Percentiles rank a stretch among this genome's conserved stretches.
These are phyloP conservation scores for Heteractis magnifica DNA, from an alignment of 92 coral and sea anemone species.

Conservation along the genomic window DNA sequence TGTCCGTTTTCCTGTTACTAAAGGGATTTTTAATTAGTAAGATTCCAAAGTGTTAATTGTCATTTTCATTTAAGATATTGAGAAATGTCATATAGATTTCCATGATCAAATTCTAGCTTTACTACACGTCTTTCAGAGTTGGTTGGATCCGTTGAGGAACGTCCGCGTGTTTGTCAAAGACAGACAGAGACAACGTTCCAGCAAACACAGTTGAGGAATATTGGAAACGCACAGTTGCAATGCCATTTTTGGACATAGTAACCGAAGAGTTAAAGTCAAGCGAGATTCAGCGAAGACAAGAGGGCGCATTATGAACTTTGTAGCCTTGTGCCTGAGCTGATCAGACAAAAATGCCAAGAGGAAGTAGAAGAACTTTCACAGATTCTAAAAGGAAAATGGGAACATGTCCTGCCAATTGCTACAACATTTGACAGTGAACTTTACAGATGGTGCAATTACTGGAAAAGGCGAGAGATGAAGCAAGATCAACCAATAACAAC, in stretches of 20 bases:
- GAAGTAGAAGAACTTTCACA: conserved; percentile 15
- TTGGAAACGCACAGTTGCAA: conserved; percentile 57
- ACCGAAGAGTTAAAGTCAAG: conserved; percentile 58
- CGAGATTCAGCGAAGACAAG: conserved; percentile 62
- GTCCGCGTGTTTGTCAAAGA: conserved; percentile 62
- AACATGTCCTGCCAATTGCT: conserved; percentile 15
- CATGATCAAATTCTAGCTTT: too few relatives aligned
- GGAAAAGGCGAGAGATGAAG: conserved; percentile 8
- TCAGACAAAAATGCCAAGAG: conserved; percentile 42
- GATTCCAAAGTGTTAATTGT: too few relatives aligned
- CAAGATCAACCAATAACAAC: conserved; percentile 16
- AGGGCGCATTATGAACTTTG: conserved; percentile 55
- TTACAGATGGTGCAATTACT: conserved; percentile 23
- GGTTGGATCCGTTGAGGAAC: conserved; percentile 61
- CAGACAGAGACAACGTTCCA: conserved; percentile 44
- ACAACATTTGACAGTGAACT: conserved; percentile 20
- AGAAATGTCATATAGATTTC: too few relatives aligned
- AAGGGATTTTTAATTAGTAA: too few relatives aligned
- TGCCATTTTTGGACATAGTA: conserved; percentile 57
- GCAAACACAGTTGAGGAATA: conserved; percentile 58
- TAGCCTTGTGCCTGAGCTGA: conserved; percentile 54
- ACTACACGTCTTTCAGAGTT: conserved; percentile 46
- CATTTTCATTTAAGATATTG: too few relatives aligned
- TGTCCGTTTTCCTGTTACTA: too few relatives aligned
- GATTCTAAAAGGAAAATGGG: conserved; percentile 33